phyloP scores from a whole-genome alignment of 2,797 vertebrate species.

The Glossophaga mutica region DNA sequence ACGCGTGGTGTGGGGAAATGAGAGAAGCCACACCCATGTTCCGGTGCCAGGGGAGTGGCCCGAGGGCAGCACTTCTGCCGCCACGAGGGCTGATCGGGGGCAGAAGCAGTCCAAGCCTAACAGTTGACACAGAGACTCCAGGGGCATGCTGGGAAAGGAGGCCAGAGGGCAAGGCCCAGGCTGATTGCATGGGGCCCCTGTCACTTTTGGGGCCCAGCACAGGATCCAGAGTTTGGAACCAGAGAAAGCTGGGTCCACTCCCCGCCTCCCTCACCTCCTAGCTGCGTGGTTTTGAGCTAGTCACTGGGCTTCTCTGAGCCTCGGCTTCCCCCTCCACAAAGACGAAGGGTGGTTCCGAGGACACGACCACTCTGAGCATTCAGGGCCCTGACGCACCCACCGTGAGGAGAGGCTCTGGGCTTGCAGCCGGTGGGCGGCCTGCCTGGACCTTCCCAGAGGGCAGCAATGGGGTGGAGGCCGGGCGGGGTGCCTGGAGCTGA shows the following conservation, averaged over 20 bases:
- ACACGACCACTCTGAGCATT: neutral
- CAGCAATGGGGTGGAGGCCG: neutral
- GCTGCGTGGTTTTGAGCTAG: neutral
- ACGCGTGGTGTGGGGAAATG: neutral
- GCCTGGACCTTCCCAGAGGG: neutral
- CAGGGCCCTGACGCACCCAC: neutral
- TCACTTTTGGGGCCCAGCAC: neutral
- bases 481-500: neutral
- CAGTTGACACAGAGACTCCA: neutral
- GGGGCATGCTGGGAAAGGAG: neutral
- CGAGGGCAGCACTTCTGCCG: neutral
- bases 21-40: fast-evolving
- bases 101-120: neutral
- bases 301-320: neutral
- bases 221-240: neutral
- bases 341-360: neutral
- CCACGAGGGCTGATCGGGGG: neutral
- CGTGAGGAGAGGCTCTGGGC: neutral
- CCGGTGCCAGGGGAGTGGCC: fast-evolving
- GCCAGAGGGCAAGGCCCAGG: neutral
- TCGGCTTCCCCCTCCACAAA: neutral
- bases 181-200: neutral
- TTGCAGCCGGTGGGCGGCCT: neutral
- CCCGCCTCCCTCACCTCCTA: neutral
- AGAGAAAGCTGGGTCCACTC: neutral